Base-by-base conservation (phyloP, 2,113 vertebrate genomes). In the Pollachius pollachius region DNA sequence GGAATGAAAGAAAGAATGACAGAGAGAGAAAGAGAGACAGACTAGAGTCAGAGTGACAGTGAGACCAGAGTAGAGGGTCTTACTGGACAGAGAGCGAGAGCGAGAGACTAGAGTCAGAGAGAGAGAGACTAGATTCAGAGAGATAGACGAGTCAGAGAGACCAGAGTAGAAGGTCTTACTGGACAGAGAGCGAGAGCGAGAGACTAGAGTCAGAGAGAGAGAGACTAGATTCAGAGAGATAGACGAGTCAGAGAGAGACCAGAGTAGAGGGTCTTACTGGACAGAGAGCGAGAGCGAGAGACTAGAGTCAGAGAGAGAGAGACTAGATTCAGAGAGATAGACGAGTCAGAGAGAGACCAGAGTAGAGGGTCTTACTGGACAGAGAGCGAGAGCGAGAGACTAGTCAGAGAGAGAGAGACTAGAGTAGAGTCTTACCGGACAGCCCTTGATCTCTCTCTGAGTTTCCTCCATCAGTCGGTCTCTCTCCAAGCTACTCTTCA, bases 371-470 rank as follows among this genome's bases (percentile, higher is more conserved):
- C n/a, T n/a, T n/a, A n/a, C n/a, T n/a, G n/a, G 37, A 41, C 6
- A 41, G 37, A 41, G 37, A 41, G 34, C 3, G 34, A 37, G 34
- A 37, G 34, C 3, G 34, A 37, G 34, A 37, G 34, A 37, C 4
- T 15, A 67, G 9, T n/a, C n/a, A n/a, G 1, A 65, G 23, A 81
- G 65, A 71, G 41, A 62, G 12, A 56, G 60, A 79, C 11, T 0
- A 41, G 37, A 41, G 60, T 30, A 11, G 21, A 12, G 13, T 9
- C n/a, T n/a, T 90, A 96, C 95, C 17, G 93, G 95, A 82, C 94
- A 94, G 37, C 92, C 90, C 60, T 79, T 81, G 76, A 96, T 90
- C 75, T 59, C 80, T 52, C 71, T 85, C 88, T 95, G 92, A 0
- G 88, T 81, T 16, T 93, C 88, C 71, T 87, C 79, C 66, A 96